Evolutionary conservation across 2,797 vertebrate genomes (phyloP).

Genomic region (Anguilla obscura): DNA sequence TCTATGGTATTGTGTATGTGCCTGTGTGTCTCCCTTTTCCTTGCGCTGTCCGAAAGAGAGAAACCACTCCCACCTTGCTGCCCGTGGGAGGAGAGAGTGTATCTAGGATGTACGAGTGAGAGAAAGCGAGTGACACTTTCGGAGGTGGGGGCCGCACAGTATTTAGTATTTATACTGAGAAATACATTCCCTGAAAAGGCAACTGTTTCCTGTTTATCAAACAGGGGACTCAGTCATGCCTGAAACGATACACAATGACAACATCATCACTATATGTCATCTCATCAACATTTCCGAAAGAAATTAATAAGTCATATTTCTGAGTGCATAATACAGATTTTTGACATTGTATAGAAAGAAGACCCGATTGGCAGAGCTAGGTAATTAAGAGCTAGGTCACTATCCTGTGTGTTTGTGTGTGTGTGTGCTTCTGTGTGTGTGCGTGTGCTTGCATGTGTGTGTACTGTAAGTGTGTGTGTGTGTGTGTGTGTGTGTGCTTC

Average conservation of each 20-base stretch:
- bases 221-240: not conserved
- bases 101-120: not conserved
- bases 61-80: not conserved
- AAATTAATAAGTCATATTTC: not conserved
- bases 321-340: not conserved
- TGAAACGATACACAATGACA: not conserved
- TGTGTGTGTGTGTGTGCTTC: too few species aligned
- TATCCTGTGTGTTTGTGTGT: conserved; percentile 11
- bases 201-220: conserved; percentile 8
- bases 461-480: too few species aligned
- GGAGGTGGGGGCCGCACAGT: not conserved
- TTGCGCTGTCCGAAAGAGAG: not conserved
- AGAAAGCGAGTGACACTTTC: conserved; percentile 1
- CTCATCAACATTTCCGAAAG: not conserved
- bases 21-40: not conserved
- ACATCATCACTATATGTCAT: not conserved
- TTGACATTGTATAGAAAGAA: not conserved
- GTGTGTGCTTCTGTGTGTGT: not conserved
- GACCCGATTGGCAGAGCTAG: not conserved
- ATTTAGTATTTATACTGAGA: not conserved
- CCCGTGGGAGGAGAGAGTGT: not conserved
- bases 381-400: not conserved
- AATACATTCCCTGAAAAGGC: conserved; percentile 13
- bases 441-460: too few species aligned
- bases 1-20: not conserved